These are phyloP conservation scores for Epinotia brunnichana DNA, from an alignment of 2,888 invertebrate species.

Conservation along the genomic window DNA sequence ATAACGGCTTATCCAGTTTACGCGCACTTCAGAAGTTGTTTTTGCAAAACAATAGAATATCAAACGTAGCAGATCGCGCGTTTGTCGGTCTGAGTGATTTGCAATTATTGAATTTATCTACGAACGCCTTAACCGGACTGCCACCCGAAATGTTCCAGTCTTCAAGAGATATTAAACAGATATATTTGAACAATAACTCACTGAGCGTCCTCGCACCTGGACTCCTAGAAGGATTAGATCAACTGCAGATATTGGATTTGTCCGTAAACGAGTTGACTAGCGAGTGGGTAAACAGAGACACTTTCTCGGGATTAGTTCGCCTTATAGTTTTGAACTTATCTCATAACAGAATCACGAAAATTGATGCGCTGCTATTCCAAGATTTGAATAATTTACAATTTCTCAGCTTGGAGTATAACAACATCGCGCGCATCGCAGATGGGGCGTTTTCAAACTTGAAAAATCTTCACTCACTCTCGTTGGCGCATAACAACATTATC, in stretches of 20 bases:
- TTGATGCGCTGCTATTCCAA: slow-evolving; percentile 88
- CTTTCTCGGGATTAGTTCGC: slow-evolving; percentile 89
- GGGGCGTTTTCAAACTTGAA: slow-evolving; percentile 89
- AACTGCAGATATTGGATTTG: slow-evolving; percentile 89
- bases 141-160: slow-evolving; percentile 91
- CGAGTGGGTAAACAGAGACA: slow-evolving; percentile 90
- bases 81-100: slow-evolving; percentile 88
- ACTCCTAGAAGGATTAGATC: slow-evolving; percentile 88
- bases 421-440: slow-evolving; percentile 87
- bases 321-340: slow-evolving; percentile 90
- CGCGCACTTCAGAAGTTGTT: slow-evolving; percentile 87
- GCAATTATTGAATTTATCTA: slow-evolving; percentile 89
- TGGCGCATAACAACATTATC: slow-evolving; percentile 88
- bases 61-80: slow-evolving; percentile 88
- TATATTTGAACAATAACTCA: slow-evolving; percentile 91
- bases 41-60: slow-evolving; percentile 90
- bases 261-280: slow-evolving; percentile 90
- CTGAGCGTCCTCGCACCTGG: slow-evolving; percentile 89
- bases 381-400: slow-evolving; percentile 90
- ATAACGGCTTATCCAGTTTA: slow-evolving; percentile 88
- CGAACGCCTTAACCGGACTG: slow-evolving; percentile 89
- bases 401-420: slow-evolving; percentile 88
- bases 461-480: slow-evolving; percentile 89
- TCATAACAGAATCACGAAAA: slow-evolving; percentile 87
- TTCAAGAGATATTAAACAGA: slow-evolving; percentile 87